phyloP scores from a whole-genome alignment of 2,113 vertebrate species.

The Labeo rohita region DNA sequence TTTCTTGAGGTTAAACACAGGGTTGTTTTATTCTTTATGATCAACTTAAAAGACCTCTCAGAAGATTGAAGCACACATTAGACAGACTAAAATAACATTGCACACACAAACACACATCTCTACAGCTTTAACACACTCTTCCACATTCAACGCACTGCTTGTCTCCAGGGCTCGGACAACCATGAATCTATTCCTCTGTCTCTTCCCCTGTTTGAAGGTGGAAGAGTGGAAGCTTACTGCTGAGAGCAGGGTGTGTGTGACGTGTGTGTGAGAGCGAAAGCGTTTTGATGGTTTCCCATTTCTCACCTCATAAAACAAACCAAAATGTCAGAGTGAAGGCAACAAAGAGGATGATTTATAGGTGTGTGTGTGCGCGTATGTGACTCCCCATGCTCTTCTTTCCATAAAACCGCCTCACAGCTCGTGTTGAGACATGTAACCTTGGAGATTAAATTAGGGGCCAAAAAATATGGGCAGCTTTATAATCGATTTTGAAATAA shows the following conservation, averaged over 20 bases:
- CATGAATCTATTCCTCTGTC: neutral
- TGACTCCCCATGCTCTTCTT: neutral
- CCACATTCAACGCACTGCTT: neutral
- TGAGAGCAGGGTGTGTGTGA: neutral
- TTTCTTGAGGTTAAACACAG: too few species aligned
- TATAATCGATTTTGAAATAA: slow-evolving; percentile 15
- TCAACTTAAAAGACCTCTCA: neutral
- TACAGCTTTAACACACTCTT: neutral
- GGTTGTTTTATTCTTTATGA: neutral
- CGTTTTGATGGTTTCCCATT: slow-evolving; percentile 39
- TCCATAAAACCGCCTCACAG: slow-evolving; percentile 18
- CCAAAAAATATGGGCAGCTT: neutral
- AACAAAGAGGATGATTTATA: slow-evolving; percentile 38
- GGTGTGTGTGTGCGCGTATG: neutral
- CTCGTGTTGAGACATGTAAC: neutral
- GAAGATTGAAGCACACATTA: neutral
- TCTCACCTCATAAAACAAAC: slow-evolving; percentile 36
- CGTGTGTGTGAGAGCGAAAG: neutral
- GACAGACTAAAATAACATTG: neutral
- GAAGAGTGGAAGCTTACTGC: slow-evolving; percentile 25
- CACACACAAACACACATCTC: neutral
- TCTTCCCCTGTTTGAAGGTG: slow-evolving; percentile 18
- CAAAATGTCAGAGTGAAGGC: slow-evolving; percentile 23
- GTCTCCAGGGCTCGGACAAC: slow-evolving; percentile 1
- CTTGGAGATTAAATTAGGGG: slow-evolving; percentile 30